Conservation (phyloP, 2,888 invertebrate species). For the Luffia ferchaultella region DNA sequence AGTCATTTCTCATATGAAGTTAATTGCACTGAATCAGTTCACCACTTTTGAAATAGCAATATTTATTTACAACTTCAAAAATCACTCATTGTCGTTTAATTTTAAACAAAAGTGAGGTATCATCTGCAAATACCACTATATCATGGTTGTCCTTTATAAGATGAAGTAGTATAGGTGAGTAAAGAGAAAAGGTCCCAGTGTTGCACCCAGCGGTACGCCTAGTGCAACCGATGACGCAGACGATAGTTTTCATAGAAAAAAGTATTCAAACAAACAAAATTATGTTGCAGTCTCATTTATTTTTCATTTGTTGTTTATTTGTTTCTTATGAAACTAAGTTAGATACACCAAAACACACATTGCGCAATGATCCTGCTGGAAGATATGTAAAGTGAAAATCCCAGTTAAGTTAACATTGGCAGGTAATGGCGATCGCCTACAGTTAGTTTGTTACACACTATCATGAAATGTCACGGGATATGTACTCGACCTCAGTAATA, state of each 20-base stretch:
- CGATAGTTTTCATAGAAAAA: too few species aligned
- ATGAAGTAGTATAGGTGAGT: not conserved
- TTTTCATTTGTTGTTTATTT: slow-evolving; percentile 32
- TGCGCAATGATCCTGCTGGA: slow-evolving; percentile 56
- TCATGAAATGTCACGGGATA: not conserved
- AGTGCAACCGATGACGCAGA: too few species aligned
- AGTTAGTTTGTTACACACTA: not conserved
- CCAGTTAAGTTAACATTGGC: not conserved
- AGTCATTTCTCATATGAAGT: too few species aligned
- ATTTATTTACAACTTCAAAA: too few species aligned
- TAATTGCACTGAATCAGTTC: too few species aligned
- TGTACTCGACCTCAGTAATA: slow-evolving; percentile 6
- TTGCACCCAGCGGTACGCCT: not conserved
- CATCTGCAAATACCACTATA: too few species aligned
- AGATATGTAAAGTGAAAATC: slow-evolving; percentile 39
- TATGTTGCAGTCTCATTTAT: slow-evolving; percentile 60
- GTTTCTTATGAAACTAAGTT: slow-evolving; percentile 49
- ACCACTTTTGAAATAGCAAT: too few species aligned
- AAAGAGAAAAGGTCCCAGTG: not conserved
- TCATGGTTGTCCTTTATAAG: not conserved
- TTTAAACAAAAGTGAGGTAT: too few species aligned
- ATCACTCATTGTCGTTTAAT: too few species aligned
- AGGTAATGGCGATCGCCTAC: not conserved
- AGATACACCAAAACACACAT: slow-evolving; percentile 59
- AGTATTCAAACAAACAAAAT: slow-evolving; percentile 24